phyloP scores from a whole-genome alignment of 2,113 vertebrate genomes.

The Tetraodon nigroviridis region DNA sequence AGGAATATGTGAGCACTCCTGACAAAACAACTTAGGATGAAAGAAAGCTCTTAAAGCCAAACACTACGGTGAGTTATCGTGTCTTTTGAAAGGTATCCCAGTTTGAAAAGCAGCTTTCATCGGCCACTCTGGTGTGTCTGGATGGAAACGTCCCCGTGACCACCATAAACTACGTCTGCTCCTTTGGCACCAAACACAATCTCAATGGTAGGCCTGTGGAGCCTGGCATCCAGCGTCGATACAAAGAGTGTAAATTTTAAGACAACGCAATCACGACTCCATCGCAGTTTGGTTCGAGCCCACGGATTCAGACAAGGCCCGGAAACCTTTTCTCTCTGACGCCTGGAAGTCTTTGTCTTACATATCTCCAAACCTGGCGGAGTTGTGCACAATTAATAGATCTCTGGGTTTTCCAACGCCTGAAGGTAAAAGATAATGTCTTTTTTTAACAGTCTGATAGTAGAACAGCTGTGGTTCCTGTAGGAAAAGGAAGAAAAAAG shows the following conservation, averaged over 20 bases:
- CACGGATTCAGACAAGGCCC: constrained; percentile 82
- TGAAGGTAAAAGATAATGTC: constrained; percentile 67
- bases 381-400: constrained; percentile 80
- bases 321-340: constrained; percentile 85
- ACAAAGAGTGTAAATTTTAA: neutral
- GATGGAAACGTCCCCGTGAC: constrained; percentile 81
- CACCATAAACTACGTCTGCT: constrained; percentile 83
- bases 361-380: constrained; percentile 83
- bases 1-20: constrained; percentile 74
- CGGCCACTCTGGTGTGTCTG: no score
- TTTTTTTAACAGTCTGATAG: no score
- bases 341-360: constrained; percentile 83
- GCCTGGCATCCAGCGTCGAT: neutral
- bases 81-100: no score
- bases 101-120: no score
- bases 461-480: no score
- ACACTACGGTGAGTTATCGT: no score
- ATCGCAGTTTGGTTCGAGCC: constrained; percentile 88
- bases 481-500: no score
- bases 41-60: no score
- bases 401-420: constrained; percentile 76
- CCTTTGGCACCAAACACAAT: constrained; percentile 73
- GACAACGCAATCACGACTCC: constrained; percentile 17
- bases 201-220: constrained; percentile 71
- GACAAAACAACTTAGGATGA: no score